Conservation (phyloP, 30 jellyfish, hydroid and myxozoan genomes). For the Hydractinia echinata region DNA sequence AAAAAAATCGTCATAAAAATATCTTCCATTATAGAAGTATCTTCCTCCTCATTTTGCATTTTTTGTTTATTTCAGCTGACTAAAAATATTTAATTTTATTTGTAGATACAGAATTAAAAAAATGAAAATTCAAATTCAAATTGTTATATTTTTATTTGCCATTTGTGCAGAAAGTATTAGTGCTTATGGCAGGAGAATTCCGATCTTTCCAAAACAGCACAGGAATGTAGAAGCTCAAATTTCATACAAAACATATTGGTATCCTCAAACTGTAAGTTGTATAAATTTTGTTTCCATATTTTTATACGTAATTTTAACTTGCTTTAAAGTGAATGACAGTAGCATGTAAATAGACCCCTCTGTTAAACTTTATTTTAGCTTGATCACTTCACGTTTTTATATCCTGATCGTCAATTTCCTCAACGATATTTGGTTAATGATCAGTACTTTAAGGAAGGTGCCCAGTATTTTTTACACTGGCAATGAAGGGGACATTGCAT, state of each 20-base stretch:
- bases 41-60: too few species aligned
- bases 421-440: slow-evolving; percentile 79
- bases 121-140: too few species aligned
- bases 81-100: too few species aligned
- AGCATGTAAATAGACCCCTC: neutral
- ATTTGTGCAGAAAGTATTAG: too few species aligned
- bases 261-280: slow-evolving; percentile 34
- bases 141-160: too few species aligned
- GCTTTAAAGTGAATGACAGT: neutral
- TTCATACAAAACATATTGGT: slow-evolving; percentile 24
- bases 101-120: too few species aligned
- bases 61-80: too few species aligned
- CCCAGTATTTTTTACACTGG: slow-evolving; percentile 96
- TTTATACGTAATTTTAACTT: neutral
- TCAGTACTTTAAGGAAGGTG: slow-evolving; percentile 76
- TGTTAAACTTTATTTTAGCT: slow-evolving; percentile 44
- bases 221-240: neutral
- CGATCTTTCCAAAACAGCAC: slow-evolving; percentile 21
- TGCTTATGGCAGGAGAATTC: neutral
- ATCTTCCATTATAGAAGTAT: too few species aligned
- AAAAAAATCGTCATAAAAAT: too few species aligned
- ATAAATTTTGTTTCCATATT: neutral
- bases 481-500: slow-evolving; percentile 91
- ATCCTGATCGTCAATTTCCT: slow-evolving; percentile 51
- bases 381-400: slow-evolving; percentile 83